phyloP scores from a whole-genome alignment of 2,113 vertebrate genomes.

The Gallinago media region DNA sequence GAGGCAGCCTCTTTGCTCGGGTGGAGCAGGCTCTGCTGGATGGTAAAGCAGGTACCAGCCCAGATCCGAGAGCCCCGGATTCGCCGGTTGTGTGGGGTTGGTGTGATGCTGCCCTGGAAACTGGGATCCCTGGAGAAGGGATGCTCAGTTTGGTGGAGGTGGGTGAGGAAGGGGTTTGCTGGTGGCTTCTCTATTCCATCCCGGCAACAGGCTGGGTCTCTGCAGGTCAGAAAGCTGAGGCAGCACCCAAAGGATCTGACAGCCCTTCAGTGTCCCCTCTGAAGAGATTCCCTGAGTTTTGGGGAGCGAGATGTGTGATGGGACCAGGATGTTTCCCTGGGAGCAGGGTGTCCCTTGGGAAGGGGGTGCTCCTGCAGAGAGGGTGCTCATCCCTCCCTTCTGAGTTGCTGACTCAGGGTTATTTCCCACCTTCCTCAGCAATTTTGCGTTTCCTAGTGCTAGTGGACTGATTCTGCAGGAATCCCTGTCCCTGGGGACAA shows the following conservation, averaged over 20 bases:
- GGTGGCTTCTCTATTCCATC: not conserved
- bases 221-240: rapidly evolving
- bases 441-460: not conserved
- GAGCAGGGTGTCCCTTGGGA: not conserved
- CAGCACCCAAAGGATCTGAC: not conserved
- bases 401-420: not conserved
- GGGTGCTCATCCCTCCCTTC: not conserved
- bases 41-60: not conserved
- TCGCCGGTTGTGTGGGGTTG: not conserved
- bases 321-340: not conserved
- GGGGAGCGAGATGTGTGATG: not conserved
- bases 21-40: not conserved
- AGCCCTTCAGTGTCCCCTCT: not conserved
- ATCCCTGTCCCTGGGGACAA: not conserved
- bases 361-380: not conserved
- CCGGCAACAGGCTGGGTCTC: not conserved
- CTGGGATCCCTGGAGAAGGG: not conserved
- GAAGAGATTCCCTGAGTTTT: not conserved
- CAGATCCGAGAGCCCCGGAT: not conserved
- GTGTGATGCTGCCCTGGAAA: not conserved
- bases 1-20: not conserved
- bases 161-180: not conserved
- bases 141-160: not conserved
- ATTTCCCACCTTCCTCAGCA: not conserved
- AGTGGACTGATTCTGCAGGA: not conserved